phyloP scores from a whole-genome alignment of 2,888 invertebrate genomes.

The Galerucella nymphaeae region DNA sequence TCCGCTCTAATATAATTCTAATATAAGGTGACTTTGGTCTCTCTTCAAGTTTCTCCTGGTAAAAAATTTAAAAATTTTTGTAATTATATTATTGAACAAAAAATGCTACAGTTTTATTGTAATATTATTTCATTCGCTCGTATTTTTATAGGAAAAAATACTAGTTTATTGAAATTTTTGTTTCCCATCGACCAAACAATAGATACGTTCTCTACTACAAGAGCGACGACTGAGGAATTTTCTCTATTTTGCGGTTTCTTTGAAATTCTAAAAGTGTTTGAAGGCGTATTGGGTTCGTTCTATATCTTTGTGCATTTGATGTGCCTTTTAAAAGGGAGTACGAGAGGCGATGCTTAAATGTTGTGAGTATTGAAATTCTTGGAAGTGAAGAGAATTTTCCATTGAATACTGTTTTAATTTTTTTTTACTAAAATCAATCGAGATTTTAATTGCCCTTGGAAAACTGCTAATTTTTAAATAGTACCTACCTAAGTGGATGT shows the following conservation, averaged over 20 bases:
- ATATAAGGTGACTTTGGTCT: too few relatives aligned
- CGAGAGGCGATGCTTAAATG: conserved; percentile 28
- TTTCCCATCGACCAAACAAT: background rate
- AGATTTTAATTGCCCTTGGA: conserved; percentile 8
- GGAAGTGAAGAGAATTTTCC: conserved; percentile 25
- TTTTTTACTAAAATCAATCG: conserved; percentile 11
- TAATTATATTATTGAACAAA: too few relatives aligned
- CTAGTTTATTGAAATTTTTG: background rate
- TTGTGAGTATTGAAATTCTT: conserved; percentile 40
- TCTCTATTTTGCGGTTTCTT: conserved; percentile 63
- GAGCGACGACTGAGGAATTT: conserved; percentile 45
- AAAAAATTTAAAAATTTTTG: too few relatives aligned
- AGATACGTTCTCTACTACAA: conserved; percentile 33
- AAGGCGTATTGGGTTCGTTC: conserved; percentile 53
- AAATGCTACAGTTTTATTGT: too few relatives aligned
- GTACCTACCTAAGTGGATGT: too few relatives aligned
- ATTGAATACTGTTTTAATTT: conserved; percentile 1
- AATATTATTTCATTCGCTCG: too few relatives aligned
- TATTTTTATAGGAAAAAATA: background rate
- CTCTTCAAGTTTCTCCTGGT: too few relatives aligned
- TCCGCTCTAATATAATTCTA: too few relatives aligned
- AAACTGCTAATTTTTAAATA: background rate
- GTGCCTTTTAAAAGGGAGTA: conserved; percentile 38
- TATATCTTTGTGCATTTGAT: conserved; percentile 54
- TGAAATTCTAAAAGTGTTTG: conserved; percentile 59